Evolutionary conservation across 2,888 invertebrate genomes (phyloP).

Genomic region (Phasia obesa): DNA sequence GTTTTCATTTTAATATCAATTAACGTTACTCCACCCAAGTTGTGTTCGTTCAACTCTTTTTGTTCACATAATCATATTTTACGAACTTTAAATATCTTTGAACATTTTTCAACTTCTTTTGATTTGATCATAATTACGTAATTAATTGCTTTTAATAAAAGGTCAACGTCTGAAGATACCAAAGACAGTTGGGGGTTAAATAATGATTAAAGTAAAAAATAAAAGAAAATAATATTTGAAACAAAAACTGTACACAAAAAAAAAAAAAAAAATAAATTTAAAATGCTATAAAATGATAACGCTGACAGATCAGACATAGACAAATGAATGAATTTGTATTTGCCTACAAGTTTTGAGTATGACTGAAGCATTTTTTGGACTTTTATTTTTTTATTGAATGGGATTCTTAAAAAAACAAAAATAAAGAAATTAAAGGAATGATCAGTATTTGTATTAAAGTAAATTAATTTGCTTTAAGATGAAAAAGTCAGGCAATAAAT

Average conservation of each 20-base stretch:
- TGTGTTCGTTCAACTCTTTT: too few relatives aligned
- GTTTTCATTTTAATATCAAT: too few relatives aligned
- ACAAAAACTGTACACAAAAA: neutral
- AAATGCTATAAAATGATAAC: constrained; percentile 33
- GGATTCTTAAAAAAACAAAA: too few relatives aligned
- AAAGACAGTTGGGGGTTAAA: constrained; percentile 60
- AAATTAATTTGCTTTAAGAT: neutral
- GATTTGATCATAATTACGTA: neutral
- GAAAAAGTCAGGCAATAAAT: neutral
- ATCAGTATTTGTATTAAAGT: neutral
- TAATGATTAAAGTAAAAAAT: constrained; percentile 34
- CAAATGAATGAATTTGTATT: constrained; percentile 6
- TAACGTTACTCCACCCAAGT: too few relatives aligned
- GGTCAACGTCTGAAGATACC: constrained; percentile 52
- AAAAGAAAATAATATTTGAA: constrained; percentile 1
- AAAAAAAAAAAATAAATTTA: constrained; percentile 29
- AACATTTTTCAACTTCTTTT: neutral
- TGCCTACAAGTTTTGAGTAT: constrained; percentile 6
- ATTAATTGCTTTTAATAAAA: constrained; percentile 41
- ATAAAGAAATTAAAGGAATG: constrained; percentile 5
- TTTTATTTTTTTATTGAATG: neutral
- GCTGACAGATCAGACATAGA: constrained; percentile 31
- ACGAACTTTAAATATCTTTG: too few relatives aligned
- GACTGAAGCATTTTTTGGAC: constrained; percentile 8
- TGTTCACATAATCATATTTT: too few relatives aligned